A percentile compares a stretch with the other conserved stretches of the same genome.
Conservation (phyloP, 2,797 vertebrate species). For the Limosa lapponica region DNA sequence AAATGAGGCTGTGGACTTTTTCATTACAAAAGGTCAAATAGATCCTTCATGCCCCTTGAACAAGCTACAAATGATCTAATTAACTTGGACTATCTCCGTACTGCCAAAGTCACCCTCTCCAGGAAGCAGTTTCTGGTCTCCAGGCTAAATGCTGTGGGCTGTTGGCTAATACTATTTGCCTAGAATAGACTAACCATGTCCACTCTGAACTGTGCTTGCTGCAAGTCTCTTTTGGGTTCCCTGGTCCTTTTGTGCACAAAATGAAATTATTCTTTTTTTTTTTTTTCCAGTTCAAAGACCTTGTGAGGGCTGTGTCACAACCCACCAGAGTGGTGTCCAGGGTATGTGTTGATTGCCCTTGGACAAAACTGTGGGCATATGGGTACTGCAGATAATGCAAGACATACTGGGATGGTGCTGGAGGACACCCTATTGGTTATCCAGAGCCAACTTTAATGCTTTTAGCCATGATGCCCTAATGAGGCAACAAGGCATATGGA, state of each 20-base stretch:
- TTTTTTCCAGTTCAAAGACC: not conserved
- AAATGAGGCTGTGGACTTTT: not conserved
- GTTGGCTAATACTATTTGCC: not conserved
- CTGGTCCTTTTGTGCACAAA: not conserved
- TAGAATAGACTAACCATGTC: not conserved
- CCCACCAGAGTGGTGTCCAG: not conserved
- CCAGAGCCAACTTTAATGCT: not conserved
- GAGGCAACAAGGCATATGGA: not conserved
- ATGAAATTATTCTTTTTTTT: not conserved
- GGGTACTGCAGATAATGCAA: constrained; percentile 2
- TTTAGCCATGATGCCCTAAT: not conserved
- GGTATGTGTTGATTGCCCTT: not conserved
- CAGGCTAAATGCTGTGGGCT: not conserved
- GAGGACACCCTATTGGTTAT: not conserved
- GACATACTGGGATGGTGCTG: not conserved
- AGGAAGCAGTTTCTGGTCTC: not conserved
- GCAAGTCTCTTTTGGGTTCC: not conserved
- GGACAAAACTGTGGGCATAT: not conserved
- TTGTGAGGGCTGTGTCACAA: not conserved
- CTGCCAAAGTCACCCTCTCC: not conserved
- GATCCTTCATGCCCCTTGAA: not conserved
- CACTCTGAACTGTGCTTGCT: not conserved
- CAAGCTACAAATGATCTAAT: not conserved
- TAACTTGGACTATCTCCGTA: not conserved
- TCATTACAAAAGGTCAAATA: not conserved